phyloP scores from a whole-genome alignment of 2,888 invertebrate genomes.

The Dryobota labecula region DNA sequence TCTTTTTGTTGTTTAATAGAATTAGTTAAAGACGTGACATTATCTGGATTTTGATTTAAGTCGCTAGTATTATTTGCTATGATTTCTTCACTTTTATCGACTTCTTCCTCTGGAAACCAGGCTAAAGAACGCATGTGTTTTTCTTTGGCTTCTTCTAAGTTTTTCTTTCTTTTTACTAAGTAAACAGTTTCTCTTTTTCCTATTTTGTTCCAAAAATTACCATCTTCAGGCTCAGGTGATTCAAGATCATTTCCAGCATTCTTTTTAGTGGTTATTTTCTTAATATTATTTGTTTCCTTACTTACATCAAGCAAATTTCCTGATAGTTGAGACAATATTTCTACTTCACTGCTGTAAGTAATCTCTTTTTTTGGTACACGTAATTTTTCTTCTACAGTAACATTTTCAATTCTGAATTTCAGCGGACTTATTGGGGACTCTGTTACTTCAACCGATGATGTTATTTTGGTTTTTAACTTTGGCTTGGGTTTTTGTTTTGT shows the following conservation, averaged over 20 bases:
- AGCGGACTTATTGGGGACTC: conserved; percentile 82
- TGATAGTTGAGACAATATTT: conserved; percentile 57
- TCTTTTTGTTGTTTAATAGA: conserved; percentile 1
- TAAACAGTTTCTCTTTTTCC: conserved; percentile 92
- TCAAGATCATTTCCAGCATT: conserved; percentile 65
- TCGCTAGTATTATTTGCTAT: conserved; percentile 5
- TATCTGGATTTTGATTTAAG: conserved; percentile 5
- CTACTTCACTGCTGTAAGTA: conserved; percentile 79
- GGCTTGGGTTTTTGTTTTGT: conserved; percentile 75
- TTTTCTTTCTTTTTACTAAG: conserved; percentile 90
- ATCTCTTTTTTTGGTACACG: conserved; percentile 81
- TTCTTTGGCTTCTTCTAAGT: conserved; percentile 83
- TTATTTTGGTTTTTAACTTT: conserved; percentile 89
- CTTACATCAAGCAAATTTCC: conserved; percentile 58
- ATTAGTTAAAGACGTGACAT: background rate
- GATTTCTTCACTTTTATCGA: conserved; percentile 29
- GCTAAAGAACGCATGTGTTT: conserved; percentile 79
- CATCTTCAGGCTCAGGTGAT: conserved; percentile 85
- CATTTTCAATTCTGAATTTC: conserved; percentile 90
- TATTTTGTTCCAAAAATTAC: conserved; percentile 92
- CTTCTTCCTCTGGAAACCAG: conserved; percentile 82
- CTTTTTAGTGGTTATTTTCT: conserved; percentile 71
- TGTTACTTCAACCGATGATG: conserved; percentile 89
- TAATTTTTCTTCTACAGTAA: conserved; percentile 91
- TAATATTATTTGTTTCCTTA: conserved; percentile 67